phyloP scores from a whole-genome alignment of 2,888 invertebrate species.

The Spodoptera picta region DNA sequence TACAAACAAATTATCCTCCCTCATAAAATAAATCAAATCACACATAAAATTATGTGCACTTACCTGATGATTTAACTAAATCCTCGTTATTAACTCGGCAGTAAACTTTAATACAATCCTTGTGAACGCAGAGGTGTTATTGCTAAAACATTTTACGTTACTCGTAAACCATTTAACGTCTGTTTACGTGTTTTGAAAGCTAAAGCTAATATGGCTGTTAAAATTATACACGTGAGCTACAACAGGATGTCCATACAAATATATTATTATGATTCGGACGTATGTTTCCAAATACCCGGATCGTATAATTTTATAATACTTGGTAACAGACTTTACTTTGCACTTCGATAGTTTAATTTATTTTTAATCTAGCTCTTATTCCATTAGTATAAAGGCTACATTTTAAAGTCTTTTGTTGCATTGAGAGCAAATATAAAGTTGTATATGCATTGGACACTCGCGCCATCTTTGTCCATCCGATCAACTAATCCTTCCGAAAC shows the following conservation, averaged over 20 bases:
- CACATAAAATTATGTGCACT: background rate
- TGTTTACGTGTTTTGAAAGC: constrained; percentile 79
- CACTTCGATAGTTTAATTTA: constrained; percentile 20
- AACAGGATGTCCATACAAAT: constrained; percentile 74
- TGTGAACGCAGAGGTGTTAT: constrained; percentile 48
- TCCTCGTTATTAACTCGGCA: background rate
- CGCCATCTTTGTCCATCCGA: constrained; percentile 67
- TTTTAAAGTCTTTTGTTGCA: background rate
- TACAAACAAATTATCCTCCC: too few relatives aligned
- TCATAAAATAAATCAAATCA: too few relatives aligned
- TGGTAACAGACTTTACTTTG: constrained; percentile 62
- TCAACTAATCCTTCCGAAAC: constrained; percentile 71
- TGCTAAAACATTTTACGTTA: constrained; percentile 70
- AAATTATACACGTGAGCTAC: constrained; percentile 76
- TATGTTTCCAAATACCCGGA: constrained; percentile 80
- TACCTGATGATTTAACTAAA: background rate
- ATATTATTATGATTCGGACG: constrained; percentile 73
- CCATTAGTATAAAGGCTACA: constrained; percentile 1
- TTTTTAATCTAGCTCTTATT: constrained; percentile 48
- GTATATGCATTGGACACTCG: constrained; percentile 58
- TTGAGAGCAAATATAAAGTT: constrained; percentile 44
- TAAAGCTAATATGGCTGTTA: constrained; percentile 81
- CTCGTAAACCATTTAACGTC: constrained; percentile 74
- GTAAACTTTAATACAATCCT: constrained; percentile 24
- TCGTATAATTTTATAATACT: constrained; percentile 81